Percentiles rank a stretch among this genome's conserved stretches.
These are phyloP conservation scores for Colinus virginianus DNA, from an alignment of 2,113 vertebrate species.

Conservation along the genomic window DNA sequence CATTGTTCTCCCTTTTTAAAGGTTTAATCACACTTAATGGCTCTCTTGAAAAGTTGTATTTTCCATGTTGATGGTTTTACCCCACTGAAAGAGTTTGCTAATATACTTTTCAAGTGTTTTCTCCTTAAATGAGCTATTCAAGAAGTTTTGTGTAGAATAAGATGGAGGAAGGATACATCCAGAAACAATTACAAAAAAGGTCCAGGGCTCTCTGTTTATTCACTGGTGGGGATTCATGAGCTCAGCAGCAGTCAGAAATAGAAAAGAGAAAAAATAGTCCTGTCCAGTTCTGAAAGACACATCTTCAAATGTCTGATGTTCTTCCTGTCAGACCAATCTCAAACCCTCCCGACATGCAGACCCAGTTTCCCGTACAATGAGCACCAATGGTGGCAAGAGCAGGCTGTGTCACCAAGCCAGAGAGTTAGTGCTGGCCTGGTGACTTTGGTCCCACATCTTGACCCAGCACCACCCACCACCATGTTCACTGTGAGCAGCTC, in stretches of 20 bases:
- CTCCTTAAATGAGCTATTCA: slow-evolving; percentile 84
- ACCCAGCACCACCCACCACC: neutral
- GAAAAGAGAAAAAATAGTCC: neutral
- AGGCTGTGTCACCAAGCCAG: neutral
- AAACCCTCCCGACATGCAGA: neutral
- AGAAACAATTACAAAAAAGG: slow-evolving; percentile 74
- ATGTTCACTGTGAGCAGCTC: neutral
- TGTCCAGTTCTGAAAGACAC: neutral
- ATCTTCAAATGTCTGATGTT: neutral
- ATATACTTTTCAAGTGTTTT: slow-evolving; percentile 83
- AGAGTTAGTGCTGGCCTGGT: neutral
- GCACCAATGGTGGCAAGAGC: accelerated
- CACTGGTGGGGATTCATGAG: slow-evolving; percentile 23
- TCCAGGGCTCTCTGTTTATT: slow-evolving; percentile 39
- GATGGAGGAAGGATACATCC: slow-evolving; percentile 65
- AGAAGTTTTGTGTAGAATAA: slow-evolving; percentile 76
- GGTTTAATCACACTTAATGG: slow-evolving; percentile 87
- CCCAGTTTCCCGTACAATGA: accelerated
- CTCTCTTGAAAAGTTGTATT: slow-evolving; percentile 85
- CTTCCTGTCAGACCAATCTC: neutral
- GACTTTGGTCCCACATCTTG: neutral
- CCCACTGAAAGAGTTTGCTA: slow-evolving; percentile 84
- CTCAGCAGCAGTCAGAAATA: slow-evolving; percentile 47
- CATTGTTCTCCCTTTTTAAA: slow-evolving; percentile 83
- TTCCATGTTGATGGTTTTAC: slow-evolving; percentile 82